These are phyloP conservation scores for Elanoides forficatus DNA, from an alignment of 2,113 vertebrate genomes.

Conservation along the genomic window DNA sequence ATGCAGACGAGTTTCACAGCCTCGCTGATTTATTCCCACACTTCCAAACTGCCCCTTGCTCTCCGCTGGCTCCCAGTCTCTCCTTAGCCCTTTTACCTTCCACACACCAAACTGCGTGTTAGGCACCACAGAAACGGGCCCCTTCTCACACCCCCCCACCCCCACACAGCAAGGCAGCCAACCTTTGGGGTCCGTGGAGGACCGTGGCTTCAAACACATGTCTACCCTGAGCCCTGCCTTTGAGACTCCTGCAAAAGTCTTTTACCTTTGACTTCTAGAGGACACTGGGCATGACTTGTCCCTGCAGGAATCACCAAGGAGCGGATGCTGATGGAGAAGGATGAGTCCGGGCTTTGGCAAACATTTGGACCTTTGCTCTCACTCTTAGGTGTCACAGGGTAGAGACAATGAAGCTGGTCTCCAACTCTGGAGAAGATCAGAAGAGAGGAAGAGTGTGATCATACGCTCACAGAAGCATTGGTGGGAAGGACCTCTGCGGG, in stretches of 20 bases:
- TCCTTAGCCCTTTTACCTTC: neutral
- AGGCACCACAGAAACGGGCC: neutral
- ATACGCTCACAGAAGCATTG: neutral
- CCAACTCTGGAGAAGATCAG: neutral
- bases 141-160: neutral
- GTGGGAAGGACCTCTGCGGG: neutral
- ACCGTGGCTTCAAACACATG: neutral
- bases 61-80: neutral
- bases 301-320: neutral
- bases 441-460: neutral
- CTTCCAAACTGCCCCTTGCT: neutral
- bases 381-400: neutral
- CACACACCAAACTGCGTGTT: neutral
- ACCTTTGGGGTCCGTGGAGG: neutral
- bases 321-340: neutral
- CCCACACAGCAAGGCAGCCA: neutral
- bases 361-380: neutral
- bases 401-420: neutral
- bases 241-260: neutral
- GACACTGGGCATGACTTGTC: neutral
- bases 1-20: neutral
- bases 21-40: neutral
- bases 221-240: neutral
- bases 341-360: neutral
- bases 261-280: neutral